Conservation (phyloP, 2,797 vertebrate species). For the Rhinatrema bivittatum region DNA sequence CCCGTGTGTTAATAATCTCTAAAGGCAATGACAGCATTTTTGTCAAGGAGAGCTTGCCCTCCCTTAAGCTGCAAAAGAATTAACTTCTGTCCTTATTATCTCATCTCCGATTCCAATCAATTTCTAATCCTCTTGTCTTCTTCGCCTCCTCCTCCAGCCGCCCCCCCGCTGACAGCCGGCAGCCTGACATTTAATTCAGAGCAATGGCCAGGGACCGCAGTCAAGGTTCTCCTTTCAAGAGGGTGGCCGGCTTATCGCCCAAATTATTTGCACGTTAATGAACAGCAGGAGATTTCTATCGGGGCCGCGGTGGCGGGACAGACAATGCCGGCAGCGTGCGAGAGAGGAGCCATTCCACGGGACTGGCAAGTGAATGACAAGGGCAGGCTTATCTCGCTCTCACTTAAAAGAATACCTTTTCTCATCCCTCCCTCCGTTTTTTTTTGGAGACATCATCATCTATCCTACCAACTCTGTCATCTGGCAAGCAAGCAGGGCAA, state of each 20-base stretch:
- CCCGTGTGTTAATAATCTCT: too few species aligned
- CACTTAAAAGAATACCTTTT: background rate
- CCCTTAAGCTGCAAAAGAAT: conserved; percentile 39
- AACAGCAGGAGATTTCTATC: conserved; percentile 28
- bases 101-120: conserved; percentile 65
- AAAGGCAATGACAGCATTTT: background rate
- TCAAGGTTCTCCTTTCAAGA: conserved; percentile 29
- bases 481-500: too few species aligned
- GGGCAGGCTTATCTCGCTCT: conserved; percentile 2
- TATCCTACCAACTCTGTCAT: too few species aligned
- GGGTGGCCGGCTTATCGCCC: conserved; percentile 30
- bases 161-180: conserved; percentile 28
- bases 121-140: conserved; percentile 53
- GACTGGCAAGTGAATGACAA: conserved; percentile 2
- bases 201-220: conserved; percentile 9
- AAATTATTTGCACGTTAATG: conserved; percentile 58
- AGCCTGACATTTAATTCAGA: conserved; percentile 68
- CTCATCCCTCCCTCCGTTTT: background rate
- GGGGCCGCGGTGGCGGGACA: conserved; percentile 1
- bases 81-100: conserved; percentile 70
- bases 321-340: conserved; percentile 10
- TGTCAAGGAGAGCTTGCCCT: conserved; percentile 40
- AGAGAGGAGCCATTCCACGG: background rate
- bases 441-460: background rate
- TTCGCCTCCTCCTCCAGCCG: conserved; percentile 23